Base-by-base conservation (phyloP, 2,113 vertebrate species). In the Amazona vittata region DNA sequence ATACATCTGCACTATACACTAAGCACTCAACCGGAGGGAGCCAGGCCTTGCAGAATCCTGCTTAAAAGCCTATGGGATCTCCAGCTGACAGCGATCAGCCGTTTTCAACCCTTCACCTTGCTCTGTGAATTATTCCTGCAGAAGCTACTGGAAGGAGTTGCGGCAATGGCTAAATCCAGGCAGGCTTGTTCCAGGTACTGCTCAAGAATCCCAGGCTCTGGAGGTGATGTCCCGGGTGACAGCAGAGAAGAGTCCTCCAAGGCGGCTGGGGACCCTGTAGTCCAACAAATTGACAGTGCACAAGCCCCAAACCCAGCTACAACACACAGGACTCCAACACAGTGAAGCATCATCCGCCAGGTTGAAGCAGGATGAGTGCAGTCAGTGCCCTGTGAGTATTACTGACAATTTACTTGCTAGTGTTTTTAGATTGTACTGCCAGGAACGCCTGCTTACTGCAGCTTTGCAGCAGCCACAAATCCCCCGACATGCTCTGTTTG, bases 81-180 rank as follows among this genome's bases (percentile, higher is more conserved):
- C n/a, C 10, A 41, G 47, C n/a, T 1, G 0, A 46, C 19, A 33
- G 37, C 0, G 5, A 28, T 26, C 0, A 39, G 52, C 69, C 31
- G 21, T 16, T 37, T 28, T 15, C 46, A 39, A 28, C n/a, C 52
- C 62, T 28, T 37, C 24, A 13, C n/a, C 19, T 11, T 28, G 86
- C 52, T n/a, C 62, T 10, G 7, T 7, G 22, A 39, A 9, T 10
- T 12, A n/a, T 7, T 62, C 39, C 39, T 41, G 63, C 46, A 41
- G 39, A 33, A 46, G 22, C 15, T 28, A 46, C 39, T 33, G 33
- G 24, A 29, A 41, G 9, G n/a, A 41, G 62, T 3, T 26, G 22
- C 14, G 11, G 67, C 31, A n/a, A 26, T 13, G 17, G 11, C 46
- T 62, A 74, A 28, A 53, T 3, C 44, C 52, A 31, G 47, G 12